phyloP scores from a whole-genome alignment of 2,888 invertebrate genomes.

The Agriopis aurantiaria region DNA sequence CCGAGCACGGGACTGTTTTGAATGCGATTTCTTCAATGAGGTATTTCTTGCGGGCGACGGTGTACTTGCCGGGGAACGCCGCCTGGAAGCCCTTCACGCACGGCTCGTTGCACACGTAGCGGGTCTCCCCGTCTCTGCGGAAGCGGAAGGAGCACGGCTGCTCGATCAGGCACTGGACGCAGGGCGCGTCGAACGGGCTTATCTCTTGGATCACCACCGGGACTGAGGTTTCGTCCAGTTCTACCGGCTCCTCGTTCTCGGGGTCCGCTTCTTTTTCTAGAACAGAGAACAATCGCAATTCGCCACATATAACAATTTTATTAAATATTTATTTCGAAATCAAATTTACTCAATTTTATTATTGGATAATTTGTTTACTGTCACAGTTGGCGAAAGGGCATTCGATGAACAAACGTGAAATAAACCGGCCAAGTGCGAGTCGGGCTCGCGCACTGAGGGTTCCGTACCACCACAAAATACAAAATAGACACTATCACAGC shows the following conservation, averaged over 20 bases:
- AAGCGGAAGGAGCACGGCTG: conserved; percentile 69
- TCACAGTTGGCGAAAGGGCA: too few species aligned
- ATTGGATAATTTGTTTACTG: too few species aligned
- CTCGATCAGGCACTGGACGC: conserved; percentile 76
- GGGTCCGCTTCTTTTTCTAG: conserved; percentile 81
- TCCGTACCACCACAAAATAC: too few species aligned
- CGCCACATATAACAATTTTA: too few species aligned
- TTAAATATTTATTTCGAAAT: too few species aligned
- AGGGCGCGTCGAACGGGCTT: conserved; percentile 66
- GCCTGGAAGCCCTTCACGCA: conserved; percentile 81
- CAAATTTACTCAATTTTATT: too few species aligned
- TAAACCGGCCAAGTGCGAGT: too few species aligned
- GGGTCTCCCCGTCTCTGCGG: conserved; percentile 61
- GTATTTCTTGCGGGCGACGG: conserved; percentile 69
- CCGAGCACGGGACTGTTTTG: conserved; percentile 65
- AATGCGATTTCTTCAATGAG: conserved; percentile 75
- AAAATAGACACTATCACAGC: too few species aligned
- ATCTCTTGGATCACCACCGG: conserved; percentile 76
- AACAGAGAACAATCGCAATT: conserved; percentile 17
- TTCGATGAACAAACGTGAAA: too few species aligned
- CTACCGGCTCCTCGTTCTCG: conserved; percentile 82
- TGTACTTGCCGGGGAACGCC: conserved; percentile 67
- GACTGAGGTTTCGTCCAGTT: conserved; percentile 63
- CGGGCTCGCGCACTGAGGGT: too few species aligned
- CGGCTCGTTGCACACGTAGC: conserved; percentile 77